Evolutionary conservation across 1,140 invertebrate genomes (phyloP), one percentile per base, ranked within the genome.

Genomic region (Heliconius melpomene): DNA sequence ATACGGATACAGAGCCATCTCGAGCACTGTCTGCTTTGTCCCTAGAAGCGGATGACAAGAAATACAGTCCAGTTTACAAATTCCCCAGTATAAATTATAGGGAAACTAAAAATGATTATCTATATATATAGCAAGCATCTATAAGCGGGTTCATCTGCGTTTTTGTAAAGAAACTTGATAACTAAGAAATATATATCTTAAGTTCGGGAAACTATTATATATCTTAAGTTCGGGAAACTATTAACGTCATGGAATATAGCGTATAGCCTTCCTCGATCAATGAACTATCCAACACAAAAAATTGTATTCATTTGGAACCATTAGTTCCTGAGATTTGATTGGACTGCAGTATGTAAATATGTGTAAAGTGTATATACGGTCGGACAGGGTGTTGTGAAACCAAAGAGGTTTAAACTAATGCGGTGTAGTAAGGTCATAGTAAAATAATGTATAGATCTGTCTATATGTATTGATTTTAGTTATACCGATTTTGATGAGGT

Each of bases 31-130:
- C 93, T 11, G 93, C 93, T 29, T 88, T 94, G 50, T 94, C 93
- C 36, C 79, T 94, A 50, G 93, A 94, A 81, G 89, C 90, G 8
- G 89, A 92, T 72, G 90, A 92, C 75, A 90, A 89, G 83, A 89
- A 90, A 84, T 95, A 95, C 88, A 94, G 90, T 84, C 94, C 94
- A 36, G 94, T 95, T 16, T 95, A 95, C 81, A 94, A 94, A 82
- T 95, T 93, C 82, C 94, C 94, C n/a, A 95, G 92, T 81, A 94
- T 95, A 80, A 90, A 88, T 75, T 94, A 91, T 82, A 89, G 86
- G 75, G 89, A 94, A 83, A 91, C 90, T 20, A 94, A 93, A 86
- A 93, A 93, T 79, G 93, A 94, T 84, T 94, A 93, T 77, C 85
- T 94, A 0, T 94, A 94, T 80, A 94, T 94, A 81, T 94, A 91